phyloP scores from a whole-genome alignment of 2,888 invertebrate species.

The Tryphoninae sp. region DNA sequence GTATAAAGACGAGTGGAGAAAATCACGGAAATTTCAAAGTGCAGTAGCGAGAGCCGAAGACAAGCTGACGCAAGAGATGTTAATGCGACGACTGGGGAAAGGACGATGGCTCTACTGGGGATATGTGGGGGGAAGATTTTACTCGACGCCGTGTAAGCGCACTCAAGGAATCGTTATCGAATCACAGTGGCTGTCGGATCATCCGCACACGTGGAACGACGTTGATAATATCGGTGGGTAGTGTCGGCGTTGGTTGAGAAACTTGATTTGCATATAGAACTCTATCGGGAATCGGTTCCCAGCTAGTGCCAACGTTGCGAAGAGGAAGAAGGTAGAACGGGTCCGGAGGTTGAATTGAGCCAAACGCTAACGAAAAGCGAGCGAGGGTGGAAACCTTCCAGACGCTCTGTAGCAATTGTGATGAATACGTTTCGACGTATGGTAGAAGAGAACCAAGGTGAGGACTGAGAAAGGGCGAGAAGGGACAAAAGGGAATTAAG shows the following conservation, averaged over 20 bases:
- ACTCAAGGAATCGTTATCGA: slow-evolving; percentile 63
- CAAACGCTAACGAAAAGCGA: background rate
- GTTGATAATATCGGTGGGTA: slow-evolving; percentile 30
- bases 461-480: background rate
- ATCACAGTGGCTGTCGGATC: slow-evolving; percentile 63
- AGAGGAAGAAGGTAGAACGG: background rate
- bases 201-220: slow-evolving; percentile 20
- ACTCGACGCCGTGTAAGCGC: slow-evolving; percentile 9
- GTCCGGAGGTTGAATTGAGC: too few species aligned
- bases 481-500: background rate
- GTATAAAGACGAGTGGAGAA: background rate
- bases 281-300: slow-evolving; percentile 31
- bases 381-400: background rate
- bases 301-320: background rate
- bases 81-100: slow-evolving; percentile 1
- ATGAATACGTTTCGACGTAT: background rate
- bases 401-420: slow-evolving; percentile 16
- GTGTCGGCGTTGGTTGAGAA: slow-evolving; percentile 5
- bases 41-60: slow-evolving; percentile 1
- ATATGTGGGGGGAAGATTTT: slow-evolving; percentile 12
- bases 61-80: slow-evolving; percentile 19
- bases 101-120: slow-evolving; percentile 18
- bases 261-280: slow-evolving; percentile 48
- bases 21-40: slow-evolving; percentile 1
- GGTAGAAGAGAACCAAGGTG: background rate